Percentiles rank a stretch among this genome's conserved stretches.
Conservation (phyloP, 2,113 vertebrate genomes). For the Danionella cerebrum region DNA sequence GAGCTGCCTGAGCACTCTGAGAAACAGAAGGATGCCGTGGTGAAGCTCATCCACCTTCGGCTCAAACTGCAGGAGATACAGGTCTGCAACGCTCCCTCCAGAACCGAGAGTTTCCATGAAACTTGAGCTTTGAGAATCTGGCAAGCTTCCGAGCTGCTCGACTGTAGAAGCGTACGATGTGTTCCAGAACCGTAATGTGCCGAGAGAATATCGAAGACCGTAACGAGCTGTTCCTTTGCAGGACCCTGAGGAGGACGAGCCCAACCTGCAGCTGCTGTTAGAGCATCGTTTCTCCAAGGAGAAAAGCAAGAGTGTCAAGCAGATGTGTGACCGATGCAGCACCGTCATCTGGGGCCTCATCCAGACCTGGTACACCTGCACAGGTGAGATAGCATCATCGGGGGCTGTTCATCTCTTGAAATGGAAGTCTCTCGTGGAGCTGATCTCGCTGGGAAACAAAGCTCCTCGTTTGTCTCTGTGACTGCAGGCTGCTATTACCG, state of each 20-base stretch:
- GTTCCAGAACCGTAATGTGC: too few relatives aligned
- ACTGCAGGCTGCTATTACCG: constrained; percentile 87
- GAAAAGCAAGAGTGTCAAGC: constrained; percentile 96
- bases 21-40: constrained; percentile 88
- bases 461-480: neutral
- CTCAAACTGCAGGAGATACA: constrained; percentile 95
- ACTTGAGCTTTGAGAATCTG: too few relatives aligned
- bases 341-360: constrained; percentile 95
- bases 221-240: too few relatives aligned
- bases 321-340: constrained; percentile 92
- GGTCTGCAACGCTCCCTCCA: constrained; percentile 55
- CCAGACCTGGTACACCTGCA: constrained; percentile 98
- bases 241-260: constrained; percentile 91
- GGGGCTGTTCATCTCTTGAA: neutral
- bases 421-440: too few relatives aligned
- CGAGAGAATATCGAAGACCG: too few relatives aligned
- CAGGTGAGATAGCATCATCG: constrained; percentile 71
- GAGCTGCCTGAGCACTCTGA: constrained; percentile 91
- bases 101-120: neutral
- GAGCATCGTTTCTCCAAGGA: constrained; percentile 96
- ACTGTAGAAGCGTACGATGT: too few relatives aligned
- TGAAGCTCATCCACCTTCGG: constrained; percentile 90
- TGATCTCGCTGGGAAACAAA: too few relatives aligned
- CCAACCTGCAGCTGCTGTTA: constrained; percentile 79
- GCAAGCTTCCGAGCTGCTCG: too few relatives aligned